Evolutionary conservation across 2,888 invertebrate genomes (phyloP).

Genomic region (Diaprepes abbreviatus): DNA sequence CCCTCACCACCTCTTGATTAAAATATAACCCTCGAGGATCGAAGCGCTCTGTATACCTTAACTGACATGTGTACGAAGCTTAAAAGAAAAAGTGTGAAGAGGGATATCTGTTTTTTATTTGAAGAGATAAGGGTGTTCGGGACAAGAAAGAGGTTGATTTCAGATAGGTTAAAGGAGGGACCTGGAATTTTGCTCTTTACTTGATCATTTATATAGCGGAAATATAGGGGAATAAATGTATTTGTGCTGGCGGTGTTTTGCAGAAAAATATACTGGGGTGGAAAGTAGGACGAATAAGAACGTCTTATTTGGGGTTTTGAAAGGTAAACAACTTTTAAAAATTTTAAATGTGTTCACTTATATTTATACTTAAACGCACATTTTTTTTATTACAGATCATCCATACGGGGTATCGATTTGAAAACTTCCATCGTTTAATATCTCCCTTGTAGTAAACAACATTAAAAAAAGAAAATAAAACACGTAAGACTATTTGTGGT

Average conservation of each 20-base stretch:
- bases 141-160: slow-evolving; percentile 25
- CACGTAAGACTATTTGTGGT: too few species aligned
- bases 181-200: slow-evolving; percentile 3
- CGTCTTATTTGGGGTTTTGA: neutral
- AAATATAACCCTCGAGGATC: too few species aligned
- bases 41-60: too few species aligned
- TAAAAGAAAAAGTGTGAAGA: slow-evolving; percentile 13
- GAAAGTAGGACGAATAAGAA: neutral
- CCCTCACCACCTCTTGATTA: too few species aligned
- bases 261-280: neutral
- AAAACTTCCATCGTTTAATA: too few species aligned
- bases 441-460: too few species aligned
- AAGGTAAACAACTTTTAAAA: too few species aligned
- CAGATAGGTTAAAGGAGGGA: slow-evolving; percentile 21
- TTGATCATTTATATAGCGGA: slow-evolving; percentile 17
- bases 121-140: slow-evolving; percentile 1
- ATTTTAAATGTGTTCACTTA: too few species aligned
- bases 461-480: too few species aligned
- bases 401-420: too few species aligned
- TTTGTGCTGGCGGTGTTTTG: slow-evolving; percentile 7
- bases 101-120: slow-evolving; percentile 19
- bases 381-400: too few species aligned
- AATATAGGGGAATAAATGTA: slow-evolving; percentile 17
- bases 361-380: too few species aligned
- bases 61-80: neutral